Evolutionary conservation across 2,888 invertebrate species (phyloP).

Genomic region (Marronus borbonicus): DNA sequence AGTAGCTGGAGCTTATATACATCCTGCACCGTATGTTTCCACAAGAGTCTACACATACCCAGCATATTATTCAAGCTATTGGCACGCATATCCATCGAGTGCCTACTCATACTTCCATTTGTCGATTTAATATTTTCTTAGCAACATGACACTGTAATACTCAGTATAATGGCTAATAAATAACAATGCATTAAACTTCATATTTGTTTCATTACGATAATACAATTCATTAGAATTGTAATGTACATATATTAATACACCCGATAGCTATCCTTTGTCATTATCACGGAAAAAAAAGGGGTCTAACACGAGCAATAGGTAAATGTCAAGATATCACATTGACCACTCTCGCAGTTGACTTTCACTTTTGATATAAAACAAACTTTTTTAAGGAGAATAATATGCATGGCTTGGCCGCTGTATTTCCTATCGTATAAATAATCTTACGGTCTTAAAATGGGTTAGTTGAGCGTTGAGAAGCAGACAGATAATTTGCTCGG

Average conservation of each 20-base stretch:
- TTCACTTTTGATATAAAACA: conserved; percentile 27
- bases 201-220: neutral
- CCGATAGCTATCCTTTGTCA: neutral
- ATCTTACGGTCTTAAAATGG: neutral
- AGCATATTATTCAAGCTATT: conserved; percentile 25
- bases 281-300: neutral
- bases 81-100: conserved; percentile 21
- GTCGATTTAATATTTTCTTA: neutral
- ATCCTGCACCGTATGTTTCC: conserved; percentile 21
- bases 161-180: conserved; percentile 6
- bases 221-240: neutral
- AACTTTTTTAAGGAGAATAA: conserved; percentile 11
- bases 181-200: conserved; percentile 21
- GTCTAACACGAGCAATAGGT: neutral
- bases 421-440: neutral
- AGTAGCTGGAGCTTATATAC: conserved; percentile 20
- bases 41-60: conserved; percentile 23
- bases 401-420: conserved; percentile 4
- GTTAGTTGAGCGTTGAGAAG: no score
- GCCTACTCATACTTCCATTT: conserved; percentile 15
- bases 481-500: no score
- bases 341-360: conserved; percentile 22
- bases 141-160: neutral
- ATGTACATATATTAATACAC: neutral
- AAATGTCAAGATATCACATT: conserved; percentile 38